These are phyloP conservation scores for Mesorhabditis belari DNA, from an alignment of 2,888 invertebrate species.

Conservation along the genomic window DNA sequence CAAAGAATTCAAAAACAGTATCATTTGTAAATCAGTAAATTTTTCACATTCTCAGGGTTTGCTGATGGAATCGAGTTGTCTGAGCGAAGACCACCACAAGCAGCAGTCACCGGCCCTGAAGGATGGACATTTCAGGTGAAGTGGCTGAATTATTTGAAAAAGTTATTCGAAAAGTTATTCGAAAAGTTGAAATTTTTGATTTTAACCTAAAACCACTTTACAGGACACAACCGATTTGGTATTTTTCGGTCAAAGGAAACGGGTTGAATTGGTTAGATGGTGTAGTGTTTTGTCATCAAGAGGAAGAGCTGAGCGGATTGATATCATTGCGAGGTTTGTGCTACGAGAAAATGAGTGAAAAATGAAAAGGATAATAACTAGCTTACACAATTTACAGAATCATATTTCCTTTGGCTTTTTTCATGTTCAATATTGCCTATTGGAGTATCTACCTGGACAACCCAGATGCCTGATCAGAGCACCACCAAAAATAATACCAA, in stretches of 20 bases:
- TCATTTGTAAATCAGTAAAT: no score
- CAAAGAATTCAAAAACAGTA: no score
- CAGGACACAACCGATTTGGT: slow-evolving; percentile 41
- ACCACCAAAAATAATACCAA: no score
- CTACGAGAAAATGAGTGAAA: background rate
- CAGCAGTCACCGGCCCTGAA: slow-evolving; percentile 23
- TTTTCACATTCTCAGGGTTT: no score
- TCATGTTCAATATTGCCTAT: slow-evolving; percentile 50
- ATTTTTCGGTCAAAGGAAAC: slow-evolving; percentile 45
- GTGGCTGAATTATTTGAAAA: background rate
- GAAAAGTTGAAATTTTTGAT: background rate
- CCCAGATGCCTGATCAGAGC: no score
- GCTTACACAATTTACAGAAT: slow-evolving; percentile 38
- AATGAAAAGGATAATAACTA: background rate
- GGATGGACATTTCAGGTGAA: slow-evolving; percentile 31
- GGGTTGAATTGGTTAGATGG: slow-evolving; percentile 50
- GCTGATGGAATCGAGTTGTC: slow-evolving; percentile 13
- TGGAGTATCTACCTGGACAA: slow-evolving; percentile 49
- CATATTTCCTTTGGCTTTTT: slow-evolving; percentile 48
- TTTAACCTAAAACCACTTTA: no score
- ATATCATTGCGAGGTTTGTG: slow-evolving; percentile 47
- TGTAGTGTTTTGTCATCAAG: slow-evolving; percentile 46
- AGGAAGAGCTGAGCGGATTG: slow-evolving; percentile 49
- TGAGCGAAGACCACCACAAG: slow-evolving; percentile 9
- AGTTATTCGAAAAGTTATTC: slow-evolving; percentile 8